These are phyloP conservation scores for Scomber scombrus DNA, from an alignment of 2,113 vertebrate genomes.

Conservation along the genomic window DNA sequence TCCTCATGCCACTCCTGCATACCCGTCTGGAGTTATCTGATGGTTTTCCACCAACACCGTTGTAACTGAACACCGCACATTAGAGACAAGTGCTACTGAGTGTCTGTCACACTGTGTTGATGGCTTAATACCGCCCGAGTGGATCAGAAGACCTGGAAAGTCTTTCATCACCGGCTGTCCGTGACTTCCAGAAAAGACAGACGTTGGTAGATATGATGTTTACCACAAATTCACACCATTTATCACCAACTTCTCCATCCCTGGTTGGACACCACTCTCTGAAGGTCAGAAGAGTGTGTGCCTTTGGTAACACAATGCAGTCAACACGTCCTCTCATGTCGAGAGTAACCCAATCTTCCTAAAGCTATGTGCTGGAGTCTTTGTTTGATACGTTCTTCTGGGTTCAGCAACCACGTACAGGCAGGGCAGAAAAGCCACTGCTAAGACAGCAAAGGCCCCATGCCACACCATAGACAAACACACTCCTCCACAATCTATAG, in stretches of 20 bases:
- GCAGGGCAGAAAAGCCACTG: slow-evolving; percentile 60
- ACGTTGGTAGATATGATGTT: slow-evolving; percentile 9
- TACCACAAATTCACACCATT: background rate
- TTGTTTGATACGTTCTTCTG: slow-evolving; percentile 75
- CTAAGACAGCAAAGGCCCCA: slow-evolving; percentile 60
- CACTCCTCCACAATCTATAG: slow-evolving; percentile 67
- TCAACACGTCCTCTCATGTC: slow-evolving; percentile 54
- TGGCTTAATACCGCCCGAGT: slow-evolving; percentile 66
- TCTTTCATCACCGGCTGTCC: slow-evolving; percentile 29
- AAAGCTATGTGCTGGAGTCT: slow-evolving; percentile 61
- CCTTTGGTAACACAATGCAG: slow-evolving; percentile 47
- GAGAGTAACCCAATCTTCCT: slow-evolving; percentile 64
- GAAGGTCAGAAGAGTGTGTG: slow-evolving; percentile 43
- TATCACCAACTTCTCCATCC: background rate
- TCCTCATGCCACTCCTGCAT: slow-evolving; percentile 54
- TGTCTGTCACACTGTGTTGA: slow-evolving; percentile 73
- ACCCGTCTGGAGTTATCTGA: slow-evolving; percentile 63
- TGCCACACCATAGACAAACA: slow-evolving; percentile 78
- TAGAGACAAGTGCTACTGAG: slow-evolving; percentile 73
- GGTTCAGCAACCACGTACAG: slow-evolving; percentile 66
- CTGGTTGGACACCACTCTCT: slow-evolving; percentile 10
- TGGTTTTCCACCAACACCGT: slow-evolving; percentile 67
- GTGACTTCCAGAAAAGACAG: slow-evolving; percentile 13
- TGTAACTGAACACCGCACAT: slow-evolving; percentile 73
- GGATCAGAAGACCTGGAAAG: slow-evolving; percentile 54